These are phyloP conservation scores for Drosophila kanekoi DNA, from an alignment of 2,888 invertebrate genomes.

Conservation along the genomic window DNA sequence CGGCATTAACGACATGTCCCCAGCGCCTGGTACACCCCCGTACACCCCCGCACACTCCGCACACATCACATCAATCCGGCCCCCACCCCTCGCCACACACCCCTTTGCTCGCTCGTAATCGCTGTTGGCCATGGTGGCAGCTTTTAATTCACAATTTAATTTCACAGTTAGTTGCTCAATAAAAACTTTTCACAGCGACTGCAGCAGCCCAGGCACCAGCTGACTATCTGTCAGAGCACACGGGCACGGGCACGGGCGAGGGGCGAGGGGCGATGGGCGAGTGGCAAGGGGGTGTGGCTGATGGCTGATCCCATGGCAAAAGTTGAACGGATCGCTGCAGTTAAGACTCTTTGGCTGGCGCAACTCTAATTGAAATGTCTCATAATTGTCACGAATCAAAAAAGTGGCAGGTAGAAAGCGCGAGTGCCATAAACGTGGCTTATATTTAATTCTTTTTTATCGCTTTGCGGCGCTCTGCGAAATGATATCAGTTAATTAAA, in stretches of 20 bases:
- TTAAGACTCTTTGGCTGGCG: slow-evolving; percentile 18
- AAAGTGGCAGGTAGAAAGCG: slow-evolving; percentile 5
- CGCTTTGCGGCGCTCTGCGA: neutral
- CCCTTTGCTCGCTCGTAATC: slow-evolving; percentile 42
- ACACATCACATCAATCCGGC: neutral
- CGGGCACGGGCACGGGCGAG: neutral
- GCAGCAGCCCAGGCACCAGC: slow-evolving; percentile 30
- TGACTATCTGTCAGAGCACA: slow-evolving; percentile 50
- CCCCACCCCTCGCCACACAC: neutral
- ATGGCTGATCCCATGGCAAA: slow-evolving; percentile 28
- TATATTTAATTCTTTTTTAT: slow-evolving; percentile 9
- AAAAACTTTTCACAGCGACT: slow-evolving; percentile 64
- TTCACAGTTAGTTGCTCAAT: slow-evolving; percentile 76
- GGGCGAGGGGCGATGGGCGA: too few species aligned
- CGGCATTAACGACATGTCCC: slow-evolving; percentile 64
- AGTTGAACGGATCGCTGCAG: slow-evolving; percentile 31
- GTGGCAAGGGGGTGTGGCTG: neutral
- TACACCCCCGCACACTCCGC: neutral
- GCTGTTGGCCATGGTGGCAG: slow-evolving; percentile 66
- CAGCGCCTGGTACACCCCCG: slow-evolving; percentile 30
- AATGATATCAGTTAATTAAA: neutral
- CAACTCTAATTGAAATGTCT: slow-evolving; percentile 57
- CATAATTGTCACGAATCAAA: slow-evolving; percentile 52
- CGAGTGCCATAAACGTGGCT: neutral
- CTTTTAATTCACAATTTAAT: slow-evolving; percentile 79